Percentiles rank a stretch among this genome's conserved stretches.
Evolutionary conservation across 2,113 vertebrate species (phyloP).

Genomic region (Columba janthina): DNA sequence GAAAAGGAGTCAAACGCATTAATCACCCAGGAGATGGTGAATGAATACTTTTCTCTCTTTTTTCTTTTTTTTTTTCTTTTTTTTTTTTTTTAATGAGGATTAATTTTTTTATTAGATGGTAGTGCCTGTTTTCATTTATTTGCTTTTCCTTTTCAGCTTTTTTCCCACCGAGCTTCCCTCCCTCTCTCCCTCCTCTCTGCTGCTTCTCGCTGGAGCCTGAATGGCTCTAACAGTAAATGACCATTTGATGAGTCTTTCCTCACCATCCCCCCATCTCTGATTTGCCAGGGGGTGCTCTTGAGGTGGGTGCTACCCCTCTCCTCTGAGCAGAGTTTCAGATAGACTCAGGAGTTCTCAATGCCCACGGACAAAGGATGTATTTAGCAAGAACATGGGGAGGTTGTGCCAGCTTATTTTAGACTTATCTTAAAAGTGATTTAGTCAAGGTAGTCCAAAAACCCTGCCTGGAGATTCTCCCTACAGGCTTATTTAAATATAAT

Average conservation of each 20-base stretch:
- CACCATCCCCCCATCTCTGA: background rate
- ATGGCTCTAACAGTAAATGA: background rate
- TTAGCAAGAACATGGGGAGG: background rate
- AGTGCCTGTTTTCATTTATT: background rate
- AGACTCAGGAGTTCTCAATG: background rate
- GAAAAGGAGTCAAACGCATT: background rate
- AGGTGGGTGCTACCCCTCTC: background rate
- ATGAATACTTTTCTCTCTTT: background rate
- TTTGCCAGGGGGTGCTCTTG: background rate
- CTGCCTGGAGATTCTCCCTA: background rate
- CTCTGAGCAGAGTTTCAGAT: background rate
- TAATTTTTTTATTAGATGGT: background rate
- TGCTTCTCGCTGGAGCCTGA: background rate
- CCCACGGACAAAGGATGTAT: background rate
- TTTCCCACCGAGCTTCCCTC: background rate
- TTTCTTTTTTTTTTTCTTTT: background rate
- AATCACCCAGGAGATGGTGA: background rate
- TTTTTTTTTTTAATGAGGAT: background rate
- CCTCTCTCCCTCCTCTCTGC: background rate
- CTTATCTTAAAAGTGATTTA: background rate
- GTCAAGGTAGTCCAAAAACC: background rate
- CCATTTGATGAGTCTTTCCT: conserved; percentile 9
- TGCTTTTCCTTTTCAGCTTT: background rate
- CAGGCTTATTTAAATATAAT: background rate
- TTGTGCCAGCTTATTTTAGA: background rate